phyloP scores from a whole-genome alignment of 2,888 invertebrate genomes.

The Orchesella flavescens region DNA sequence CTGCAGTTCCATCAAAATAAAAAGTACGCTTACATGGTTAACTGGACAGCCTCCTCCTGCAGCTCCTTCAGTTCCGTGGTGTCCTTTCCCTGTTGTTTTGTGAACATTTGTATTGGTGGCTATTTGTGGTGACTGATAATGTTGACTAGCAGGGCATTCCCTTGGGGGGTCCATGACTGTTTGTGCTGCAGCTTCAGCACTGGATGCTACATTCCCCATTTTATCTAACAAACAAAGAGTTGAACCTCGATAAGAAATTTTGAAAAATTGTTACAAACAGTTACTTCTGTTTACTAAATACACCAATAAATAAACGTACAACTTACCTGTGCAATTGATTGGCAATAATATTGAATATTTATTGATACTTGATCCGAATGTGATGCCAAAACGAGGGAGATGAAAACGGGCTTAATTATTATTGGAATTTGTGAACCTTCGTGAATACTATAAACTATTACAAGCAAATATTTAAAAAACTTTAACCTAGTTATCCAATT shows the following conservation, averaged over 20 bases:
- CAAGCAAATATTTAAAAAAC: no score
- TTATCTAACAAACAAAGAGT: not conserved
- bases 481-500: no score
- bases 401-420: no score
- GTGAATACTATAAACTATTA: no score
- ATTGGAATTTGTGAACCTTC: no score
- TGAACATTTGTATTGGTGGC: not conserved
- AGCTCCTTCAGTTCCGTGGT: not conserved
- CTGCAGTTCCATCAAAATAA: not conserved
- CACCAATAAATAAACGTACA: no score
- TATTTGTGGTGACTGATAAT: not conserved
- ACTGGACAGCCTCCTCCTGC: conserved; percentile 70
- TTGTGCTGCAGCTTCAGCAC: conserved; percentile 77
- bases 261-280: no score
- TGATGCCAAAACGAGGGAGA: no score
- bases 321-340: no score
- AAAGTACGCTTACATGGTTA: conserved; percentile 58
- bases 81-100: not conserved
- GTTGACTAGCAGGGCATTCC: conserved; percentile 32
- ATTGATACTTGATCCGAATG: no score
- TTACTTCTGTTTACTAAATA: no score
- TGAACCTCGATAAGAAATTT: not conserved
- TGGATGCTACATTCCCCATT: conserved; percentile 80
- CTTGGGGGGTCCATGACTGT: conserved; percentile 72
- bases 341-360: no score